phyloP scores from a whole-genome alignment of 2,888 invertebrate genomes.

The Schizotus pectinicornis region DNA sequence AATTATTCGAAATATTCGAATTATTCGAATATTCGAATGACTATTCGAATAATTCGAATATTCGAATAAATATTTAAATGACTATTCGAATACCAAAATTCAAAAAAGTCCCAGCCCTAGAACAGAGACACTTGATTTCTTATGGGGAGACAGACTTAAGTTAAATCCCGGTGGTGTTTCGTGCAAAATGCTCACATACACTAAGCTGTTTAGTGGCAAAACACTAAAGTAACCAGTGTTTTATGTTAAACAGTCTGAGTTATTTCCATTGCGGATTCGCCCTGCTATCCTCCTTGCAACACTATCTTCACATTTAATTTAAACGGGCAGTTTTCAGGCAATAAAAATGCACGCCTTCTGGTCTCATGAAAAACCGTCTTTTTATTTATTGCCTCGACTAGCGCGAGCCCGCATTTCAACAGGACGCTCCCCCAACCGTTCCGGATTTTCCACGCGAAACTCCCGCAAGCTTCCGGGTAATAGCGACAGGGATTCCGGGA shows the following conservation, averaged over 20 bases:
- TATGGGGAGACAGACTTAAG: too few species aligned
- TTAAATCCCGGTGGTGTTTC: too few species aligned
- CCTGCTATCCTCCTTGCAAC: conserved; percentile 49
- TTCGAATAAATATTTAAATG: too few species aligned
- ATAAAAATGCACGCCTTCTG: conserved; percentile 62
- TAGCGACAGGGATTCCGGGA: conserved; percentile 33
- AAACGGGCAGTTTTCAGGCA: conserved; percentile 60
- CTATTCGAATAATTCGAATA: too few species aligned
- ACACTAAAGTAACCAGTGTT: conserved; percentile 42
- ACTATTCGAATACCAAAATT: too few species aligned
- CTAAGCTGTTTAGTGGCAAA: conserved; percentile 3
- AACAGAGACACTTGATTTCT: too few species aligned
- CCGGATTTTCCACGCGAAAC: not conserved
- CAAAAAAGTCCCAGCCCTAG: too few species aligned
- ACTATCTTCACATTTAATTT: conserved; percentile 61
- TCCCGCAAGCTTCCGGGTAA: not conserved
- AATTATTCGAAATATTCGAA: too few species aligned
- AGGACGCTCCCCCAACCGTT: conserved; percentile 30
- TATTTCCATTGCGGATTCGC: conserved; percentile 52
- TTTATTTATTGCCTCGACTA: conserved; percentile 56
- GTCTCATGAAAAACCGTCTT: conserved; percentile 59
- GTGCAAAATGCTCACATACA: too few species aligned
- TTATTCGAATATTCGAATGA: too few species aligned
- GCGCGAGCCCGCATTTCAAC: conserved; percentile 31
- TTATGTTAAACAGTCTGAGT: conserved; percentile 47